Evolutionary conservation across 2,888 invertebrate species (phyloP), one percentile per base, ranked within the genome.

Genomic region (Limnephilus rhombicus): DNA sequence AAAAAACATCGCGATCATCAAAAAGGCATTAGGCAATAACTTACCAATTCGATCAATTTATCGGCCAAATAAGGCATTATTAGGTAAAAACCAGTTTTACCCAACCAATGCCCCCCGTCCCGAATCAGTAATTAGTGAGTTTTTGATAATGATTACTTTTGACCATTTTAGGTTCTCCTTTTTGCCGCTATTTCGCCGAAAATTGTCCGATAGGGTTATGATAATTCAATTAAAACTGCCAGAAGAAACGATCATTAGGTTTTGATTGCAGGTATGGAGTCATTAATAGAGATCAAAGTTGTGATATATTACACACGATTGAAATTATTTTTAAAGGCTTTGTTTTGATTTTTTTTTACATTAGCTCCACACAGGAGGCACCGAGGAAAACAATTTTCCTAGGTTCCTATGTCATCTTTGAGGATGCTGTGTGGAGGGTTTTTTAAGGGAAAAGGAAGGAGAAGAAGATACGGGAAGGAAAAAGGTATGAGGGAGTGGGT

Each of bases 41-140:
- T 68, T 68, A 18, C 13, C 53, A 24, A 68, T 68, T 68, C 82
- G 31, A 82, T 34, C 82, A 82, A 82, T 82, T 82, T 82, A 82
- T 82, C 31, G 29, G 4, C 82, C 31, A 82, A 68, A 82, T 31
- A 82, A 82, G 82, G 82, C 31, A 31, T 82, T 82, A 82, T 82
- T 34, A 34, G 82, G 31, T 31, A 31, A 82, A 82, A 82, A 82
- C 82, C 82, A 82, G 82, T 82, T 82, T 82, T 29, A 82, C 0
- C 29, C 31, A 29, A 31, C 29, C 15, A 34, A 31, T 29, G 82
- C 29, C 31, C 82, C 82, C 29, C 31, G 82, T n/a, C n/a, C 31
- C 82, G 82, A 82, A 82, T 82, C 82, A 4, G 82, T 82, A 82
- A 82, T 82, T 82, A 82, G 82, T 31, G 31, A 29, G 31, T 82